Evolutionary conservation across 2,113 vertebrate species (phyloP).

Genomic region (Zosterops borbonicus): DNA sequence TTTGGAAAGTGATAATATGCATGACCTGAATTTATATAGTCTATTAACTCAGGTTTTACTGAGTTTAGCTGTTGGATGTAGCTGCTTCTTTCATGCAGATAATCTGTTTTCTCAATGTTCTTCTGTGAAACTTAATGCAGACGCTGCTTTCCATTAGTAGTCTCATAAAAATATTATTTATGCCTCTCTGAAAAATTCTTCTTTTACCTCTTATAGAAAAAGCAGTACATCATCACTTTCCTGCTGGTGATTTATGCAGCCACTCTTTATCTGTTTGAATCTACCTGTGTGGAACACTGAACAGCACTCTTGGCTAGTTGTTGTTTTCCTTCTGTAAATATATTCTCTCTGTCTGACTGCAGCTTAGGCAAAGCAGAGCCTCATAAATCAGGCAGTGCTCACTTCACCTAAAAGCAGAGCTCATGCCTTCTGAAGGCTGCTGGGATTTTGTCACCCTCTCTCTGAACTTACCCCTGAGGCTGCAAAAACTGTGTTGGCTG

Average conservation of each 20-base stretch:
- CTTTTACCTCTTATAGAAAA: neutral
- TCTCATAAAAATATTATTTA: neutral
- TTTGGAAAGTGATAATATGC: neutral
- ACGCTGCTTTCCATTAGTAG: neutral
- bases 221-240: neutral
- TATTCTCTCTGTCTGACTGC: neutral
- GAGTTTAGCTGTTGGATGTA: neutral
- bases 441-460: neutral
- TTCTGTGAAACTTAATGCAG: neutral
- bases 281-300: neutral
- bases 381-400: neutral
- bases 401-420: neutral
- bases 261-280: neutral
- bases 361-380: neutral
- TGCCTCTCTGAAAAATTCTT: neutral
- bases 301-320: neutral
- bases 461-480: neutral
- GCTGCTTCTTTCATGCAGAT: neutral
- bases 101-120: neutral
- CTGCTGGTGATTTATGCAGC: neutral
- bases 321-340: neutral
- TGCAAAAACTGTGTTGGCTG: neutral
- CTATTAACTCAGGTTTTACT: neutral
- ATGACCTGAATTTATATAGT: neutral
- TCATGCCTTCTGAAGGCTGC: neutral